Conservation (phyloP, 2,113 vertebrate genomes). For the Panthera leo region DNA sequence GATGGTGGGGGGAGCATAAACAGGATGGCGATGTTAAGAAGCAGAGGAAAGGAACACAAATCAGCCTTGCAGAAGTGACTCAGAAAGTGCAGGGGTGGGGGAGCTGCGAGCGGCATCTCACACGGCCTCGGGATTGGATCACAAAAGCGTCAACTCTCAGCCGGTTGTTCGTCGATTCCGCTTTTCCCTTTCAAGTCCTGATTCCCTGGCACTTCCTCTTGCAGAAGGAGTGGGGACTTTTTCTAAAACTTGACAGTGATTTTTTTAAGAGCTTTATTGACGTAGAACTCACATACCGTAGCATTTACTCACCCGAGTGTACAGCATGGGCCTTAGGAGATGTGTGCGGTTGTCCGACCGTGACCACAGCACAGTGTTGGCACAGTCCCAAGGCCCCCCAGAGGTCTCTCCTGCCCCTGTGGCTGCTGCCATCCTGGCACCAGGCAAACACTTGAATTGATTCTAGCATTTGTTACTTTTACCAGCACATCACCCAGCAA, state of each 20-base stretch:
- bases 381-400: background rate
- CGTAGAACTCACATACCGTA: background rate
- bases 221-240: background rate
- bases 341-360: background rate
- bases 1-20: background rate
- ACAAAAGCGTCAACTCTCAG: background rate
- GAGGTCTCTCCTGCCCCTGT: background rate
- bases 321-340: background rate
- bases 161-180: background rate
- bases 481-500: background rate
- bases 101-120: fast-evolving
- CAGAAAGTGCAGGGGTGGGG: background rate
- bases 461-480: background rate
- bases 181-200: background rate
- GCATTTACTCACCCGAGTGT: background rate
- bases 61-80: background rate
- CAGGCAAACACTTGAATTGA: background rate
- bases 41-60: background rate
- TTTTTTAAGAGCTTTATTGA: background rate
- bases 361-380: background rate
- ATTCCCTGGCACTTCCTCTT: background rate
- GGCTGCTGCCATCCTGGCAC: background rate
- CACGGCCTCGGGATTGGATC: background rate
- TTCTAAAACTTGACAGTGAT: background rate
- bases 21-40: background rate